Base-by-base conservation (phyloP, 2,888 invertebrate species). In the Diploptera punctata region DNA sequence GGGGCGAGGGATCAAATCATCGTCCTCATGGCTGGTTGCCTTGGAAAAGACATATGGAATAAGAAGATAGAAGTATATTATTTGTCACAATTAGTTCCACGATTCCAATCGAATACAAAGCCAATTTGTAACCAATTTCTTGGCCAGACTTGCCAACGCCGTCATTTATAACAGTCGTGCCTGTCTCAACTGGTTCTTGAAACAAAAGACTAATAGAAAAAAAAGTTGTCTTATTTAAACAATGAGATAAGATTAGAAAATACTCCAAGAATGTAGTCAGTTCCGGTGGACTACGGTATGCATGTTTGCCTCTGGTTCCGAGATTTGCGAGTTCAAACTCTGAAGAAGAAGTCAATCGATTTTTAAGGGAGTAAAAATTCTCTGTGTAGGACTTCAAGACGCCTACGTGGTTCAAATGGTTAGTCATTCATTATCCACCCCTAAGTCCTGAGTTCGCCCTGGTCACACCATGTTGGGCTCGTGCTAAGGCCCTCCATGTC, bases 21-120 rank as follows among this genome's bases (percentile, higher is more conserved):
- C 47, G 24, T 65, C 38, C 47, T n/a, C n/a, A 47, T 43, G 16
- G 43, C 26, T 44, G n/a, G 7, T 7, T 57, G 16, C n/a, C 57
- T n/a, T 57, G 26, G 26, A 29, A 57, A 29, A 26, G 44, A 31
- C 31, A 13, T 43, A 52, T 68, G 26, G 24, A 69, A 70, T 5
- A n/a, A 24, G 70, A 70, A 33, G 31, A 26, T 52, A 52, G 44
- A 60, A 43, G 38, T 49, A 54, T 67, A 52, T 43, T 70, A 65
- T 70, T 72, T 67, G 67, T 67, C 71, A 67, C 71, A 72, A 72
- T 72, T 72, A 72, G 67, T 67, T 62, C 62, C 69, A 70, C 73
- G 31, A 65, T 73, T 69, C 54, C 65, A 49, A 73, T 70, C 73
- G 65, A 73, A 73, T 52, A 60, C 72, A 31, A 44, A 54, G 68